phyloP scores from a whole-genome alignment of 2,888 invertebrate genomes.

The Monoplex corrugatus region DNA sequence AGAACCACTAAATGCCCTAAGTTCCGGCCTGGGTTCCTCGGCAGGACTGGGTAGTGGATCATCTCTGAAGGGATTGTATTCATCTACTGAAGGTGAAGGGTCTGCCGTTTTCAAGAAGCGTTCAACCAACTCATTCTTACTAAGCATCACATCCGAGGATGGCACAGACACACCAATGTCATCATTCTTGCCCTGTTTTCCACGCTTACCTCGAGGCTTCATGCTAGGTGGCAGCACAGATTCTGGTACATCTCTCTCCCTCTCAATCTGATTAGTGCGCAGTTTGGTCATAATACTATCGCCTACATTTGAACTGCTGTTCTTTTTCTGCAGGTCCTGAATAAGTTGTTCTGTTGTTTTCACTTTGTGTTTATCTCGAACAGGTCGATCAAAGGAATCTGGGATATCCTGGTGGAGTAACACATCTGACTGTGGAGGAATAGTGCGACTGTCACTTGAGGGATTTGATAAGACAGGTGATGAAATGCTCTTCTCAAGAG shows the following conservation, averaged over 20 bases:
- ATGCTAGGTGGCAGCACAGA: slow-evolving; percentile 77
- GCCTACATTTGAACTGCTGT: slow-evolving; percentile 65
- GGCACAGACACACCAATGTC: slow-evolving; percentile 63
- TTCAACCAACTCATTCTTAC: slow-evolving; percentile 82
- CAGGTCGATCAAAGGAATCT: slow-evolving; percentile 50
- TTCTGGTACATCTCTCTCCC: slow-evolving; percentile 68
- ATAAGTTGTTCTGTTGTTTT: slow-evolving; percentile 91
- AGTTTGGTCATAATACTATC: slow-evolving; percentile 77
- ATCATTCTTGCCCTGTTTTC: slow-evolving; percentile 64
- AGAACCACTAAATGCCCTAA: slow-evolving; percentile 54
- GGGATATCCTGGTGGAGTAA: slow-evolving; percentile 45
- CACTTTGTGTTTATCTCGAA: slow-evolving; percentile 82
- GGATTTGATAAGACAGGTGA: background rate
- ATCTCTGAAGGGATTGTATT: slow-evolving; percentile 70
- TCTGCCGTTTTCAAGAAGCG: slow-evolving; percentile 80
- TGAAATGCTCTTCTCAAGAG: background rate
- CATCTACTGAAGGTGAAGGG: slow-evolving; percentile 67
- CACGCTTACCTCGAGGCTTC: slow-evolving; percentile 73
- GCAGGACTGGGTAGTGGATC: slow-evolving; percentile 83
- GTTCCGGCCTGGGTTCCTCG: slow-evolving; percentile 78
- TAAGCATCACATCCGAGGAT: slow-evolving; percentile 67
- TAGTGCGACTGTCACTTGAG: background rate
- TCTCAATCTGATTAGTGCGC: slow-evolving; percentile 76
- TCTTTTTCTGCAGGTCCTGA: slow-evolving; percentile 86
- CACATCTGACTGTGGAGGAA: background rate